A percentile compares a stretch with the other conserved stretches of the same genome.
These are phyloP conservation scores for Hyaena hyaena DNA, from an alignment of 2,113 vertebrate species.

Conservation along the genomic window DNA sequence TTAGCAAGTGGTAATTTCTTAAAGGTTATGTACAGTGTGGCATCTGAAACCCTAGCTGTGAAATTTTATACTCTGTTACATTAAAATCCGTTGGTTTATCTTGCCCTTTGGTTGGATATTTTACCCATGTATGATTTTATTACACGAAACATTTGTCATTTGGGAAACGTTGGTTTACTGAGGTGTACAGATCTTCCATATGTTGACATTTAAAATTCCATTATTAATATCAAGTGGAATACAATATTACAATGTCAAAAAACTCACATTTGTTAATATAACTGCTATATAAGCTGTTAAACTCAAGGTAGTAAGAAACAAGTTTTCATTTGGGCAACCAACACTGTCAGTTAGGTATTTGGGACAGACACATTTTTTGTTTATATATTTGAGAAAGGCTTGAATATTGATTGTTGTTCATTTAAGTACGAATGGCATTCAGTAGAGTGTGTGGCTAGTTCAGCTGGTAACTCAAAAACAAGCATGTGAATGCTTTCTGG, in stretches of 20 bases:
- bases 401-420: constrained; percentile 19
- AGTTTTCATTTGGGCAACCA: not conserved
- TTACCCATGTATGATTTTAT: constrained; percentile 7
- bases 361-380: not conserved
- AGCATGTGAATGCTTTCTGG: not conserved
- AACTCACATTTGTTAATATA: not conserved
- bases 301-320: not conserved
- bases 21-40: not conserved
- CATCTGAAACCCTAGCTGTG: constrained; percentile 12
- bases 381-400: not conserved
- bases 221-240: not conserved
- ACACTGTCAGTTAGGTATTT: not conserved
- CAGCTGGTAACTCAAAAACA: not conserved
- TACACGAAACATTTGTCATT: not conserved
- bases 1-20: constrained; percentile 10
- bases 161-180: constrained; percentile 26
- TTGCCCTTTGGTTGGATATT: constrained; percentile 18
- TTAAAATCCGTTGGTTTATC: constrained; percentile 4
- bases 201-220: constrained; percentile 8
- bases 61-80: constrained; percentile 14
- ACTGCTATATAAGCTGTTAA: not conserved
- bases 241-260: not conserved
- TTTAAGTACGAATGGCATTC: not conserved
- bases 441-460: not conserved
- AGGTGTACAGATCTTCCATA: constrained; percentile 29